Base-by-base conservation (phyloP, 2,888 invertebrate species). In the Sinodicranocentrus sp. region DNA sequence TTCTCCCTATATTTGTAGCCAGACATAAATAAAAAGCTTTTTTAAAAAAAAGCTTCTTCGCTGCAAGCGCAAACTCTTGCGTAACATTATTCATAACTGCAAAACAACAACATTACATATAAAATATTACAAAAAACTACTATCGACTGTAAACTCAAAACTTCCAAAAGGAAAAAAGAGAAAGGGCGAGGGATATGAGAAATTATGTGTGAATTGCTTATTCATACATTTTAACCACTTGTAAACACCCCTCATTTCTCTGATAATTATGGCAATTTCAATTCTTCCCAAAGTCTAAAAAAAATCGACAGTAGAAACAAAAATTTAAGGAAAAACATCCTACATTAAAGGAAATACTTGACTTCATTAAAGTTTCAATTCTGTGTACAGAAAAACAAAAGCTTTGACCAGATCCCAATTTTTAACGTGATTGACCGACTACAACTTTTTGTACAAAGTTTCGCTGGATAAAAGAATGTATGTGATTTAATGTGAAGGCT, bases 11-110 rank as follows among this genome's bases (percentile, higher is more conserved):
- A 33, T 33, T 33, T 63, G 19, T 17, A 33, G 63, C 17, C 33
- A 63, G 63, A 57, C 57, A 63, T 63, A 63, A 63, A 63, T 63
- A 33, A 2, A 17, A 63, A 63, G 17, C 33, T 13, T 13, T n/a
- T 33, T 33, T 33, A 10, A 33, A 48, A 15, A 2, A n/a, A 15
- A 39, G 13, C 39, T 13, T 39, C 48, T 10, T 48, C 6, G 48
- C 48, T 3, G n/a, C 48, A 5, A 48, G 15, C 48, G 15, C 48
- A 48, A 15, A 48, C 3, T 48, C 48, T n/a, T 48, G n/a, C 48
- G 15, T 48, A 3, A n/a, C 10, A 6, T 33, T 33, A n/a, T n/a
- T n/a, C n/a, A n/a, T n/a, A n/a, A n/a, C n/a, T n/a, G n/a, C n/a
- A n/a, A 39, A 39, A 13, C 39, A 39, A 13, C 39, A 39, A 13